Base-by-base conservation (phyloP, 2,113 vertebrate genomes). In the Cebidichthys violaceus region DNA sequence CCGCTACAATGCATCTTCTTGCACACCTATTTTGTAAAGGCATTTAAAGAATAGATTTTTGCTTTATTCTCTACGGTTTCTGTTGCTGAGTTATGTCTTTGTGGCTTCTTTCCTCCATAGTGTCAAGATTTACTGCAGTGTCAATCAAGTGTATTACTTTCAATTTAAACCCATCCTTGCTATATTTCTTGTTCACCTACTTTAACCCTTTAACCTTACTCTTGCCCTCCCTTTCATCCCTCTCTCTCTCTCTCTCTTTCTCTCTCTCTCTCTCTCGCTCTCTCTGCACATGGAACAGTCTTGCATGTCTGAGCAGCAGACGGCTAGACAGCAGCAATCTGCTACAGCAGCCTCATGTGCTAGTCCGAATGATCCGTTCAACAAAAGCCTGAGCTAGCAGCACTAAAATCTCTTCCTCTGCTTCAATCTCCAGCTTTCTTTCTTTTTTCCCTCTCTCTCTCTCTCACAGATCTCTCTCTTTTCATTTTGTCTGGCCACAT, bases 221-320 rank as follows among this genome's bases (percentile, higher is more conserved):
- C 84, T 81, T 89, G 79, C 81, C 70, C 50, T 88, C 35, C 70
- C 76, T 88, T 71, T 68, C 65, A 83, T 87, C 77, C 74, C 72
- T 55, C 61, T 22, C 64, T 64, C 29, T 31, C 9, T 64, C 64
- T 84, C 14, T 72, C 31, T 67, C 45, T 75, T n/a, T 65, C 65
- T 64, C 68, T 50, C 43, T 37, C 50, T 60, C 66, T 75, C 78
- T 66, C 83, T 65, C 83, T 90, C 90, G 82, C 67, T 79, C 69
- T 68, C 76, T 52, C 81, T 89, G 82, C 90, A 88, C 84, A 90
- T 91, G 91, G 90, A 91, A 87, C 74, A 89, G 89, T 91, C 93
- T 90, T 91, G 92, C 90, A 93, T 94, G 93, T 93, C 93, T 93
- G 93, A 93, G 88, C 92, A 93, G 88, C 88, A 93, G 92, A 94